A percentile compares a stretch with the other conserved stretches of the same genome.
phyloP scores from a whole-genome alignment of 2,797 vertebrate species.

The Tympanoctomys barrerae region DNA sequence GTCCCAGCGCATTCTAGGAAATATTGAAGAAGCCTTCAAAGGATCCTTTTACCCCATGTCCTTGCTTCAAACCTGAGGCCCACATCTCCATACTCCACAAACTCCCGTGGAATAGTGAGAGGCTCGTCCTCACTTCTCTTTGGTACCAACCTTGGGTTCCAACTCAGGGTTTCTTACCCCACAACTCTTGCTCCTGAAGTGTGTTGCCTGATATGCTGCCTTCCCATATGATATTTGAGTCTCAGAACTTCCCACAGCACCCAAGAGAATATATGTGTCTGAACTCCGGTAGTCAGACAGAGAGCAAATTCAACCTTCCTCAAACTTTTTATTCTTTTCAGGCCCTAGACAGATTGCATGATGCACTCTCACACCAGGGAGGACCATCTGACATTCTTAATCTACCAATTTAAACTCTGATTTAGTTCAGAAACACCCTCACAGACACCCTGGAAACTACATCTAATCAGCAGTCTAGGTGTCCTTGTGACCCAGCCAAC shows the following conservation, averaged over 20 bases:
- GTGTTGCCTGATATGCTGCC: background rate
- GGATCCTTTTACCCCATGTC: background rate
- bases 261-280: background rate
- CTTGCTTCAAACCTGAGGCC: background rate
- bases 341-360: too few relatives aligned
- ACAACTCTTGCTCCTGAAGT: background rate
- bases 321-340: background rate
- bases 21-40: background rate
- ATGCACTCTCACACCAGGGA: background rate
- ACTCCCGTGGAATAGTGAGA: background rate
- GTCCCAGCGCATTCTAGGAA: background rate
- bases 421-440: background rate
- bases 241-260: background rate
- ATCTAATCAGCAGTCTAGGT: background rate
- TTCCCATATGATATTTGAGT: background rate
- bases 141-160: background rate
- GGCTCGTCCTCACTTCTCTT: background rate
- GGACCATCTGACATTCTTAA: background rate
- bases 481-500: too few relatives aligned
- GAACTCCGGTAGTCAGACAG: background rate
- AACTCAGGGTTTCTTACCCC: background rate
- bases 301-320: background rate
- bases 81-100: background rate
- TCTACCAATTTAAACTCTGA: background rate
- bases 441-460: background rate